Percentiles rank a stretch among this genome's conserved stretches.
These are phyloP conservation scores for Podocnemis expansa DNA, from an alignment of 2,113 vertebrate species.

Conservation along the genomic window DNA sequence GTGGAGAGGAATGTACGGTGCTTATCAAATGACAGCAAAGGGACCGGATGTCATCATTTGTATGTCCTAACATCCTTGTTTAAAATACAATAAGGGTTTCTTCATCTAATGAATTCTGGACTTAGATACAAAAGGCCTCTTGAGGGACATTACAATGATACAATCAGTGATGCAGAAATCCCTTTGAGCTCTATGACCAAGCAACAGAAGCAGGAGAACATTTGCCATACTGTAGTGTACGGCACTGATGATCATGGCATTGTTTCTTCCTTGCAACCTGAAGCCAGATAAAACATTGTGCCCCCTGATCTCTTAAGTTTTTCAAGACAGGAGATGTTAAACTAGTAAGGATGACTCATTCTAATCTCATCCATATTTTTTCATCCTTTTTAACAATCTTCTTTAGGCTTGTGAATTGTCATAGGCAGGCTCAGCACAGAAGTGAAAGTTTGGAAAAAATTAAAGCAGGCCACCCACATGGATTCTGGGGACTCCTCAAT, in stretches of 20 bases:
- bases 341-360: background rate
- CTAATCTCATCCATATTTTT: background rate
- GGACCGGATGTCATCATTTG: background rate
- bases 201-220: background rate
- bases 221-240: background rate
- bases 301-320: background rate
- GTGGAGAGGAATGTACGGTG: background rate
- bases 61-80: background rate
- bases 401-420: background rate
- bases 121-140: background rate
- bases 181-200: background rate
- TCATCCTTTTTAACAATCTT: background rate
- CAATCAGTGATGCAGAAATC: background rate
- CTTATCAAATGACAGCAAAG: background rate
- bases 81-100: background rate
- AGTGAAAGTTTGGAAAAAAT: background rate
- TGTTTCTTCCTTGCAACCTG: background rate
- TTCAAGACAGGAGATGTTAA: background rate
- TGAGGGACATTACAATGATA: background rate
- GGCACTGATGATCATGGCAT: background rate
- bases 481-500: background rate
- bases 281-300: background rate
- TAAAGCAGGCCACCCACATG: background rate
- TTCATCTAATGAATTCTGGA: background rate
- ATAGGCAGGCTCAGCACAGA: background rate